phyloP scores from a whole-genome alignment of 2,113 vertebrate species.

The Eleginops maclovinus region DNA sequence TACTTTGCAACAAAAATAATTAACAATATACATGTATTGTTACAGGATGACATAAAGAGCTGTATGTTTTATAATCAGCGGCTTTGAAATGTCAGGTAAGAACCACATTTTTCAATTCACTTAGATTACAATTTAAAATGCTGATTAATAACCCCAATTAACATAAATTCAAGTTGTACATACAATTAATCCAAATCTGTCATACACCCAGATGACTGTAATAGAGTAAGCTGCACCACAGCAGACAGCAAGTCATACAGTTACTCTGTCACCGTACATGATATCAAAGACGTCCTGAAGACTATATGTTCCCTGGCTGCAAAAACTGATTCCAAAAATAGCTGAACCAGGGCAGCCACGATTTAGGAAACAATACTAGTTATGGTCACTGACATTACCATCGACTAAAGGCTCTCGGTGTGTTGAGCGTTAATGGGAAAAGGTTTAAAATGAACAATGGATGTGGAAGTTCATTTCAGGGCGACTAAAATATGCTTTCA shows the following conservation, averaged over 20 bases:
- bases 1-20: slow-evolving; percentile 21
- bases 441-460: neutral
- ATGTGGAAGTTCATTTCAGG: neutral
- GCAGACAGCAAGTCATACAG: neutral
- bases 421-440: neutral
- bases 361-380: slow-evolving; percentile 27
- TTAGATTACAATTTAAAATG: slow-evolving; percentile 30
- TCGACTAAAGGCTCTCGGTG: neutral
- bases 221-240: neutral
- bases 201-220: slow-evolving; percentile 10
- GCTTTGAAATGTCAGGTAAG: slow-evolving; percentile 12
- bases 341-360: slow-evolving; percentile 3
- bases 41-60: slow-evolving; percentile 16
- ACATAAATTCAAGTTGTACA: slow-evolving; percentile 30
- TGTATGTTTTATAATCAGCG: slow-evolving; percentile 19
- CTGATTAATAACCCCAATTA: slow-evolving; percentile 33
- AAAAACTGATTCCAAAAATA: slow-evolving; percentile 45
- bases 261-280: slow-evolving; percentile 6
- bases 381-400: neutral
- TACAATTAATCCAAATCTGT: slow-evolving; percentile 2
- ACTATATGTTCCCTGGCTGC: slow-evolving; percentile 63
- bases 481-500: slow-evolving; percentile 11
- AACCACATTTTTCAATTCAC: too few species aligned
- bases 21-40: slow-evolving; percentile 3
- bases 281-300: slow-evolving; percentile 12